Evolutionary conservation across 1,140 invertebrate species (phyloP).

Genomic region (Piezodorus guildinii): DNA sequence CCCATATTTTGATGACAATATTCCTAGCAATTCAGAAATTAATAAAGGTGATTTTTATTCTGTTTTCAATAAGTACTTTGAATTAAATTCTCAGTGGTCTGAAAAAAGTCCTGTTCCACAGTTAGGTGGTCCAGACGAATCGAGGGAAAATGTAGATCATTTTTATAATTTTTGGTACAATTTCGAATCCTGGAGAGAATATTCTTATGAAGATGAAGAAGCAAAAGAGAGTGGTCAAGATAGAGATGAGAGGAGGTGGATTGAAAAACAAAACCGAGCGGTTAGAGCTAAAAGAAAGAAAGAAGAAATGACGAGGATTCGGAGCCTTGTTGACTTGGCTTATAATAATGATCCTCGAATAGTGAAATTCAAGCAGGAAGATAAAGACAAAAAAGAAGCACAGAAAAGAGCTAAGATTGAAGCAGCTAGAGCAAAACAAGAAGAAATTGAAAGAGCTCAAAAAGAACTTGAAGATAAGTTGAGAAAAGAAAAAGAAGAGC

Average conservation of each 20-base stretch:
- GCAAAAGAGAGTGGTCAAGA: constrained; percentile 95
- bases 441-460: constrained; percentile 36
- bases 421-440: constrained; percentile 57
- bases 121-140: constrained; percentile 61
- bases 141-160: constrained; percentile 62
- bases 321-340: constrained; percentile 81
- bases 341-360: constrained; percentile 91
- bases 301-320: constrained; percentile 86
- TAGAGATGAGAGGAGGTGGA: constrained; percentile 84
- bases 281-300: constrained; percentile 85
- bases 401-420: constrained; percentile 83
- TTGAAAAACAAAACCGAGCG: constrained; percentile 94
- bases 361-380: constrained; percentile 82
- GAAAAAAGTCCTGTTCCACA: constrained; percentile 73
- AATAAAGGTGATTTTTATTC: constrained; percentile 48
- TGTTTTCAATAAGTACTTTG: constrained; percentile 64
- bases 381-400: constrained; percentile 81
- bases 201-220: constrained; percentile 97
- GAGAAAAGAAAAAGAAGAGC: constrained; percentile 63
- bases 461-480: constrained; percentile 55
- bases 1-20: constrained; percentile 79
- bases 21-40: constrained; percentile 58
- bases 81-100: constrained; percentile 86
- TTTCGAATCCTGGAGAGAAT: constrained; percentile 98
- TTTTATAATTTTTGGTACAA: constrained; percentile 93